Evolutionary conservation across 2,888 invertebrate species (phyloP), one percentile per base, ranked within the genome.

Genomic region (Ichneumon xanthorius): DNA sequence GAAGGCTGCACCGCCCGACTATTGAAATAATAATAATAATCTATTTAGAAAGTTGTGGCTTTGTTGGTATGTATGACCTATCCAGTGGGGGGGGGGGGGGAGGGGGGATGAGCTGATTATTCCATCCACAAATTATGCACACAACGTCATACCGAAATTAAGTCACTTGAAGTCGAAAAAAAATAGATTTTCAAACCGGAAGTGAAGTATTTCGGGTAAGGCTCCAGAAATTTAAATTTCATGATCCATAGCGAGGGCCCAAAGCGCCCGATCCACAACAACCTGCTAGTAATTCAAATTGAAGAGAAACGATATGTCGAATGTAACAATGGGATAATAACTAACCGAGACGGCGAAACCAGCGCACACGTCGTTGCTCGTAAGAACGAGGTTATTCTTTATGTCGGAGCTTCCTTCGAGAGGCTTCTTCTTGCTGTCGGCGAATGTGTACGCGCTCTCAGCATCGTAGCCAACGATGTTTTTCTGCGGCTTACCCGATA

Each of bases 1-100:
- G 94, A 97, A 96, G 11, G 96, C 95, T 16, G 96, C 95, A 26
- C 97, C 97, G 73, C 95, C 95, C 53, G 95, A 94, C 96, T 96
- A 94, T 1, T 93, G 92, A 84, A 82, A 55, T 37, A 48, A 50
- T 16, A 82, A 79, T n/a, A 40, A 72, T 16, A 78, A 40, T 19
- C 40, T 65, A 40, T 53, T 75, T 22, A 4, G 6, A 26, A 14
- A 30, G 33, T 33, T 33, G 40, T 40, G 40, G 14, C 14, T 45
- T 45, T 4, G 14, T 14, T 0, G 4, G 14, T 19, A 53, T 9
- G 4, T 53, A 19, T 53, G 53, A 19, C 6, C n/a, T 19, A 2
- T 16, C 9, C 53, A 16, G 9, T 50, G 6, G 19, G 6, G 2
- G 19, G 2, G 6, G 19, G n/a, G n/a, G n/a, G n/a, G n/a, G n/a